Evolutionary conservation across 1,140 invertebrate species (phyloP), one percentile per base, ranked within the genome.

Genomic region (Ephestia elutella): DNA sequence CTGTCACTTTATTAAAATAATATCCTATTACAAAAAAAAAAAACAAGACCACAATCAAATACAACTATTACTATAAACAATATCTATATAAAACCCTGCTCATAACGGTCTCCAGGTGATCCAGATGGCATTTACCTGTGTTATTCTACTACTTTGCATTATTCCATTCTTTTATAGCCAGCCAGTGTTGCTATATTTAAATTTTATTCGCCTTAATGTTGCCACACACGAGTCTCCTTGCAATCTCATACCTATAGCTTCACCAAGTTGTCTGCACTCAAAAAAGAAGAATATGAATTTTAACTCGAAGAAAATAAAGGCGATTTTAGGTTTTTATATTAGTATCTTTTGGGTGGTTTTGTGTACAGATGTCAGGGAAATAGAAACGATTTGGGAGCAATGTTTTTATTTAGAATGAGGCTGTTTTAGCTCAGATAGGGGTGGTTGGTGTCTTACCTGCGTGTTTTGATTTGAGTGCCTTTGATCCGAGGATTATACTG

Each of bases 171-270:
- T 83, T 86, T 80, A 83, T 80, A 78, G 79, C 78, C 63, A 58
- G 55, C 65, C 67, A 63, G 70, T 87, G 80, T 78, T 78, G 77
- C 82, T 78, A 82, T 87, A 87, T 87, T 87, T 87, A 87, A 87
- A 87, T 87, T 82, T 87, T 85, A 84, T 85, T 77, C 68, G 75
- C 82, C 80, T 85, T 87, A 87, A 87, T 87, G 84, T 84, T 78
- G 73, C 82, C 82, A 85, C 81, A 83, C 82, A 84, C 80, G 73
- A 70, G 65, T 74, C 71, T 76, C 67, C 73, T 77, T 73, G 78
- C 79, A 81, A 85, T 84, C 77, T 86, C 80, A 81, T 81, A 78
- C 68, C 72, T 74, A 75, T 80, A 75, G 75, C 57, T 59, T 63
- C 56, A 60, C 78, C 63, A 78, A 48, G 0, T 62, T 48, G 49